Evolutionary conservation across 2,888 invertebrate species (phyloP), one percentile per base, ranked within the genome.

Genomic region (Celastrina argiolus): DNA sequence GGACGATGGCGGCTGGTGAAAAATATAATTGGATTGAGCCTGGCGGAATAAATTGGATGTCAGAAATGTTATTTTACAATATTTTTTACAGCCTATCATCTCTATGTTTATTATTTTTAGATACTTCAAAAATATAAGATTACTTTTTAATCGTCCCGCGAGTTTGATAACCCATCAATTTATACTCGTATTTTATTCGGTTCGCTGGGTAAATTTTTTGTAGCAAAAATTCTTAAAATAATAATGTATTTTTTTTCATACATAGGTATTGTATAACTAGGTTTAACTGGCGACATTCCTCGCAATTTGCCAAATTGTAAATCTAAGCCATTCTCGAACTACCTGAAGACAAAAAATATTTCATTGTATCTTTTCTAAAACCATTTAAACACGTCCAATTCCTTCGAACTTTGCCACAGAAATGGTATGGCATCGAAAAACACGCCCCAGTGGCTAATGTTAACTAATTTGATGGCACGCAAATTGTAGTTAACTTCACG

Each of bases 21-120:
- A 85, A 84, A 85, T 82, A 83, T 86, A 87, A 87, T 87, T 87
- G 86, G 85, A 83, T 83, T 82, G 83, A 83, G 82, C 79, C 82
- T 81, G 81, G 80, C 81, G 81, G 81, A 77, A 85, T 84, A 85
- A 84, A 85, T 84, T 85, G 83, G 78, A 78, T 65, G 75, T 73
- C 77, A 73, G 77, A 77, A 76, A 77, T 77, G 51, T 31, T 39
- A 36, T 61, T 61, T 61, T 61, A 22, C 26, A 51, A 51, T 51
- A 10, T 36, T 36, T 61, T 59, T 59, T 16, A 59, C 59, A 18
- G 7, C 8, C 34, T 18, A 73, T 71, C 75, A 63, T 75, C 56
- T 64, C 75, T 76, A 74, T 77, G 77, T 26, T 26, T 51, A 26
- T 51, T 51, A 12, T 22, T 51, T 51, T 51, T 59, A 59, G 34